Conservation (phyloP, 1,140 invertebrate genomes). For the Drosophila kohkoa region DNA sequence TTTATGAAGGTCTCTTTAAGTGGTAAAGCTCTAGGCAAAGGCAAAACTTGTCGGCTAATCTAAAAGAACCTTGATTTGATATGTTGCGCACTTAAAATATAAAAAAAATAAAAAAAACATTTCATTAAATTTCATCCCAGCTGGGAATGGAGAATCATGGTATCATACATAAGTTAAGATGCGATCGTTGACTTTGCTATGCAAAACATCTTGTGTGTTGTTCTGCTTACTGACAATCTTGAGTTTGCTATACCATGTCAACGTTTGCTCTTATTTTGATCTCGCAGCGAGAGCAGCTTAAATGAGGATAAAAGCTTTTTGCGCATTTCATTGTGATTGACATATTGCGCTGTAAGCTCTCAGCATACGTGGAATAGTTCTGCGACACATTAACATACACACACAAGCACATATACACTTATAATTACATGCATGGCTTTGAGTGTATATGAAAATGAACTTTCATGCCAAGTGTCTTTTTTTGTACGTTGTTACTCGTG, state of each 20-base stretch:
- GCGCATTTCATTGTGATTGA: slow-evolving; percentile 4
- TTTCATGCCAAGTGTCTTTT: slow-evolving; percentile 3
- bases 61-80: neutral
- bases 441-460: neutral
- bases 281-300: neutral
- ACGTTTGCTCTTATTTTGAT: neutral
- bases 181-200: neutral
- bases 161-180: too few relatives aligned
- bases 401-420: neutral
- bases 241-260: neutral
- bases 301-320: slow-evolving; percentile 14
- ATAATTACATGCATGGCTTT: neutral
- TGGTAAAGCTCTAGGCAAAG: neutral
- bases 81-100: neutral
- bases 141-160: too few relatives aligned
- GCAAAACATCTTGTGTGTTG: neutral
- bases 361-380: slow-evolving; percentile 23
- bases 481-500: slow-evolving; percentile 1
- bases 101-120: neutral
- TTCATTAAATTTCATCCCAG: neutral
- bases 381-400: slow-evolving; percentile 15
- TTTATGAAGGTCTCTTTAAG: slow-evolving; percentile 15
- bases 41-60: slow-evolving; percentile 1
- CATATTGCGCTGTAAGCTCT: slow-evolving; percentile 17
- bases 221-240: neutral